phyloP scores from a whole-genome alignment of 2,888 invertebrate genomes.

The Drosophila putrida region DNA sequence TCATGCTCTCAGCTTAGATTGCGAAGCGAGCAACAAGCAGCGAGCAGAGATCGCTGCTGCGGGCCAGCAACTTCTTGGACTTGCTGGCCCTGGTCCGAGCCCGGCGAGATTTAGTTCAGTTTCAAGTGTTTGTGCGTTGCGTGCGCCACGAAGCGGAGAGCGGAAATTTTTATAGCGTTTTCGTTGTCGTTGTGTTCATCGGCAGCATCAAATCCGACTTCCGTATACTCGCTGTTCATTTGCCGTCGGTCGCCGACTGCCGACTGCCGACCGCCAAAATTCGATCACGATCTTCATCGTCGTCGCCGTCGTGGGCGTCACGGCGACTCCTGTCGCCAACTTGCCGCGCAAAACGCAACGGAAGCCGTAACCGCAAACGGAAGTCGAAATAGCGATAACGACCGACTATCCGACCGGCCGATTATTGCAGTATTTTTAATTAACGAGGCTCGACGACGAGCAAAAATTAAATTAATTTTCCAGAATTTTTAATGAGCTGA shows the following conservation, averaged over 20 bases:
- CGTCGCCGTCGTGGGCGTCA: constrained; percentile 50
- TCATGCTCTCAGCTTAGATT: constrained; percentile 59
- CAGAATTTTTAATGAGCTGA: constrained; percentile 74
- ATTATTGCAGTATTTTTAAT: constrained; percentile 73
- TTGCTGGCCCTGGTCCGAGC: constrained; percentile 82
- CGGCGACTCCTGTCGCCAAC: constrained; percentile 73
- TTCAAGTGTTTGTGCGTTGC: constrained; percentile 85
- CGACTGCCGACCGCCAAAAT: constrained; percentile 43
- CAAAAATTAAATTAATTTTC: constrained; percentile 59
- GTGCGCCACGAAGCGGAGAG: constrained; percentile 81
- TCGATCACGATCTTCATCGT: constrained; percentile 51
- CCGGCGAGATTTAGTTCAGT: constrained; percentile 83
- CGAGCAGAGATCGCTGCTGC: constrained; percentile 55
- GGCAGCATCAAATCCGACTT: constrained; percentile 53
- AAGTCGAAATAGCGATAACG: constrained; percentile 52
- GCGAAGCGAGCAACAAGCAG: constrained; percentile 31
- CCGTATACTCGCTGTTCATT: constrained; percentile 67
- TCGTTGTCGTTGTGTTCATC: constrained; percentile 34
- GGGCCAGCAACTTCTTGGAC: constrained; percentile 84
- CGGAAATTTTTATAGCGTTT: constrained; percentile 64
- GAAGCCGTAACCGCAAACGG: constrained; percentile 33
- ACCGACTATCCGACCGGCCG: constrained; percentile 54
- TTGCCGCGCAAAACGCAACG: constrained; percentile 39
- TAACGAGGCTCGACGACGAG: constrained; percentile 61
- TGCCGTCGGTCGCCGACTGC: constrained; percentile 63